Conservation (phyloP, 2,113 vertebrate genomes). For the Anas platyrhynchos region DNA sequence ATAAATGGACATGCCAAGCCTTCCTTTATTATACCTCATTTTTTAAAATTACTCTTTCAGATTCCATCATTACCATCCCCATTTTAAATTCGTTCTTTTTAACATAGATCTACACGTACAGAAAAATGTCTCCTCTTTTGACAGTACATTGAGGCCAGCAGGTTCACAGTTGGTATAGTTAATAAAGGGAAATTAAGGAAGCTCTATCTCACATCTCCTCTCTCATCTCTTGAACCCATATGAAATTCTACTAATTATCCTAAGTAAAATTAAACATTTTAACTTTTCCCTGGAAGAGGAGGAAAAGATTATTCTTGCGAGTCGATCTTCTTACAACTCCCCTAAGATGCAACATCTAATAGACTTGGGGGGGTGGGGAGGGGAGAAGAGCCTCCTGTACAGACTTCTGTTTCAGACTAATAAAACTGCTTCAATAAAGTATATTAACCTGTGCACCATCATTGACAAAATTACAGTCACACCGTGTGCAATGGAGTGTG, state of each 20-base stretch:
- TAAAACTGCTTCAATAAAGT: neutral
- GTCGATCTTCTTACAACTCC: neutral
- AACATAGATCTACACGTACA: neutral
- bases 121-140: neutral
- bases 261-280: neutral
- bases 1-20: neutral
- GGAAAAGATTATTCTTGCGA: constrained; percentile 6
- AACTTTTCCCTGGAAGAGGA: constrained; percentile 5
- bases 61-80: neutral
- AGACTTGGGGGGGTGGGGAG: neutral
- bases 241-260: neutral
- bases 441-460: neutral
- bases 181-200: constrained; percentile 46
- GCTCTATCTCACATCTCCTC: neutral
- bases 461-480: neutral
- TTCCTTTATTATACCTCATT: neutral
- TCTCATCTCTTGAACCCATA: neutral
- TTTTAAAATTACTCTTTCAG: neutral
- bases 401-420: constrained; percentile 8
- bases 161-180: neutral
- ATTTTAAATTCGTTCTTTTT: constrained; percentile 23
- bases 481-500: neutral
- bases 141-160: neutral
- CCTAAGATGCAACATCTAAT: neutral
- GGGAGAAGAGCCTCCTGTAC: neutral